Evolutionary conservation across 1,140 invertebrate genomes (phyloP).

Genomic region (Pissodes strobi): DNA sequence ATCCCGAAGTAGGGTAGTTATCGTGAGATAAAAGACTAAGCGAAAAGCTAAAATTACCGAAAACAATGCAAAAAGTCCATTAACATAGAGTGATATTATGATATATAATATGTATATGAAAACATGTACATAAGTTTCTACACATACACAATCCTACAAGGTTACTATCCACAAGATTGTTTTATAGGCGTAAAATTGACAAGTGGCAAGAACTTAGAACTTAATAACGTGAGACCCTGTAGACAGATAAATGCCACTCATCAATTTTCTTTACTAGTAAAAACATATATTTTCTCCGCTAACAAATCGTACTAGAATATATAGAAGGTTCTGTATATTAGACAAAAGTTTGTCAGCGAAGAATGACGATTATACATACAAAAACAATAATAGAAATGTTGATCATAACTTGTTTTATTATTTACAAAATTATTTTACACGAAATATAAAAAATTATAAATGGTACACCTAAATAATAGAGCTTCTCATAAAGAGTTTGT

Average conservation of each 20-base stretch:
- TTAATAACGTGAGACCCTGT: constrained; percentile 55
- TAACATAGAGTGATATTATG: too few species aligned
- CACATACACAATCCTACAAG: constrained; percentile 36
- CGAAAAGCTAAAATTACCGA: too few species aligned
- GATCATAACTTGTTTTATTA: constrained; percentile 22
- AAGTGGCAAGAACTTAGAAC: constrained; percentile 28
- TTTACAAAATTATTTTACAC: constrained; percentile 20
- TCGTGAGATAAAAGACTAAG: too few species aligned
- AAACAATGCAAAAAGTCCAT: too few species aligned
- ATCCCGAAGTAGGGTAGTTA: too few species aligned
- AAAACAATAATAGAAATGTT: constrained; percentile 15
- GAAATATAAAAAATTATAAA: constrained; percentile 13
- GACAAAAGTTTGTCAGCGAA: background rate
- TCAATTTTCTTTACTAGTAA: constrained; percentile 32
- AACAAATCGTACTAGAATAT: too few species aligned
- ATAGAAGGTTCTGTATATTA: constrained; percentile 4
- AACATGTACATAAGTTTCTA: constrained; percentile 48
- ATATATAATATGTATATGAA: constrained; percentile 44
- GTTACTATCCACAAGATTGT: background rate
- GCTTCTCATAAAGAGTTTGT: constrained; percentile 19
- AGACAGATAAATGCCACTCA: constrained; percentile 53
- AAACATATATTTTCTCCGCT: too few species aligned
- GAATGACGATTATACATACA: constrained; percentile 5
- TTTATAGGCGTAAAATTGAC: constrained; percentile 6
- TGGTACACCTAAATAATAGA: background rate